A percentile compares a stretch with the other conserved stretches of the same genome.
Evolutionary conservation across 2,113 vertebrate genomes (phyloP).

Genomic region (Leucoraja erinaceus): DNA sequence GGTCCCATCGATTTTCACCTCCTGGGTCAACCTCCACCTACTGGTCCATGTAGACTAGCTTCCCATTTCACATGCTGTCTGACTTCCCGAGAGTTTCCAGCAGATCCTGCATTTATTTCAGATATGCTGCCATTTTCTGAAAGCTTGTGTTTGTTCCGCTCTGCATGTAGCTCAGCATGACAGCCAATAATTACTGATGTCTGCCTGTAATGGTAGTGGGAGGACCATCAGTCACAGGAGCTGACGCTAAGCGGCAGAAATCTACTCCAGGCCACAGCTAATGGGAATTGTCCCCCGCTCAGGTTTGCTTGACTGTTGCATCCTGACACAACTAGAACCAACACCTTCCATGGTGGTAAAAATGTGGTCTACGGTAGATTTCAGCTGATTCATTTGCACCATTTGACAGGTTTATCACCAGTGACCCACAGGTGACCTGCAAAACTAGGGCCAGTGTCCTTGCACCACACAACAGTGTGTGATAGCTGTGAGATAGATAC

Average conservation of each 20-base stretch:
- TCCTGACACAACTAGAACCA: not conserved
- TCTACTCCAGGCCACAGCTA: too few species aligned
- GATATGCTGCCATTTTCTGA: not conserved
- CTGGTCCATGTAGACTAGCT: too few species aligned
- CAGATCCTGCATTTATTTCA: too few species aligned
- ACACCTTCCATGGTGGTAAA: not conserved
- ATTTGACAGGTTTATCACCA: too few species aligned
- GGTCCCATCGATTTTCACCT: too few species aligned
- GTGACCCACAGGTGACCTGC: too few species aligned
- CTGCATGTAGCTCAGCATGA: not conserved
- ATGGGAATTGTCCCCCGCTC: not conserved
- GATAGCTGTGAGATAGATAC: too few species aligned
- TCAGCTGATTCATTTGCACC: not conserved
- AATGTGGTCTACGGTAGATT: not conserved
- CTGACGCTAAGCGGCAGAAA: not conserved
- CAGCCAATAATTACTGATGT: not conserved
- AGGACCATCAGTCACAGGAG: not conserved
- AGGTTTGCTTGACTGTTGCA: not conserved
- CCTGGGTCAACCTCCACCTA: too few species aligned
- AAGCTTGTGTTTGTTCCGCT: rapidly evolving
- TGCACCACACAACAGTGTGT: too few species aligned
- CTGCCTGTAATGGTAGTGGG: not conserved
- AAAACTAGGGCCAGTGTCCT: too few species aligned
- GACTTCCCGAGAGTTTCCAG: too few species aligned
- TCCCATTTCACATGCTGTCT: too few species aligned